These are phyloP conservation scores for Hypolimnas misippus DNA, from an alignment of 2,888 invertebrate genomes.

Conservation along the genomic window DNA sequence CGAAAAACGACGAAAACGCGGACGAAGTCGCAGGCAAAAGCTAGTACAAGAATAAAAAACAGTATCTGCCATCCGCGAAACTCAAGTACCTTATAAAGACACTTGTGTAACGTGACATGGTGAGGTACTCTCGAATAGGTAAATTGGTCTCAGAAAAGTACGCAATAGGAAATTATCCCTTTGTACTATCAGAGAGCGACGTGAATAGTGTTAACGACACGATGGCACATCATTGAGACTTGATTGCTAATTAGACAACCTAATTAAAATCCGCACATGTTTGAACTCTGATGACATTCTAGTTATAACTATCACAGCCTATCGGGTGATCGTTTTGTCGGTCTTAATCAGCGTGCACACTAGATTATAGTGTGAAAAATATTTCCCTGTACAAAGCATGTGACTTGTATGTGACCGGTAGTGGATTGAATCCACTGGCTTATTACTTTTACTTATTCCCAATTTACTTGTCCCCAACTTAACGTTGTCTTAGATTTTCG, in stretches of 20 bases:
- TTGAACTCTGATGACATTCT: background rate
- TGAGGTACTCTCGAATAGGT: background rate
- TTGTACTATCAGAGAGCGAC: background rate
- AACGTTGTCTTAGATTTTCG: no score
- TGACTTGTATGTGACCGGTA: no score
- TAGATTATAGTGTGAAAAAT: no score
- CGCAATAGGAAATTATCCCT: constrained; percentile 5
- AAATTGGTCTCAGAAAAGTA: constrained; percentile 1
- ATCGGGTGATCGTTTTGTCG: constrained; percentile 4
- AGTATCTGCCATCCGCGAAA: background rate
- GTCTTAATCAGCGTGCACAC: no score
- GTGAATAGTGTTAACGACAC: constrained; percentile 1
- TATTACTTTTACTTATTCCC: no score
- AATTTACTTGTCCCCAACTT: no score
- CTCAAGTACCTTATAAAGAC: background rate
- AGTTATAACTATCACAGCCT: constrained; percentile 7
- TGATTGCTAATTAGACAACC: constrained; percentile 35
- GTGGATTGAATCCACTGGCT: no score
- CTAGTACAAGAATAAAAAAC: no score
- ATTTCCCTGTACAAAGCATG: no score
- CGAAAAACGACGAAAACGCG: no score
- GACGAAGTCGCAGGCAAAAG: no score
- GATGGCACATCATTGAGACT: constrained; percentile 10
- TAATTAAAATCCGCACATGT: constrained; percentile 30
- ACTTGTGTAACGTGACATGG: background rate